Conservation (phyloP, 1,140 invertebrate species). For the Nephila pilipes region DNA sequence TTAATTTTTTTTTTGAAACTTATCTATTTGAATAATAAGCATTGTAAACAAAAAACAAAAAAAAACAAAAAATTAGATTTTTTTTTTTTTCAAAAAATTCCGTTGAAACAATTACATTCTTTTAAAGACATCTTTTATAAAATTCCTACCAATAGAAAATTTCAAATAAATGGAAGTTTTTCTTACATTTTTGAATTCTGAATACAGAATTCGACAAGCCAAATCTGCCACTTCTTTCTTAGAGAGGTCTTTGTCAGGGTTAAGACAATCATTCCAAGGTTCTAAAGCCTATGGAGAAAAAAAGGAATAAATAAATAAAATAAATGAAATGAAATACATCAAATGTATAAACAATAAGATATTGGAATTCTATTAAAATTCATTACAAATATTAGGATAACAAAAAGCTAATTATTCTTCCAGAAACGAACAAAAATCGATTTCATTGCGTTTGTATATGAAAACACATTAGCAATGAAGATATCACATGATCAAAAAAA, state of each 20-base stretch:
- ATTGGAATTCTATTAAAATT: too few species aligned
- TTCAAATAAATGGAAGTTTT: neutral
- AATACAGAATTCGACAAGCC: slow-evolving; percentile 3
- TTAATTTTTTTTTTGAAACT: neutral
- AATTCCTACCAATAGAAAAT: neutral
- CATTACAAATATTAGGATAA: too few species aligned
- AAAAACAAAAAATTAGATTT: too few species aligned
- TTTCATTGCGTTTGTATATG: too few species aligned
- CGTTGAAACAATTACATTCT: neutral
- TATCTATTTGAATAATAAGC: neutral
- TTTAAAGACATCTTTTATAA: neutral
- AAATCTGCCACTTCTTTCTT: slow-evolving; percentile 11
- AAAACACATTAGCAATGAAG: too few species aligned
- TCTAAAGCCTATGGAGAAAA: slow-evolving; percentile 29
- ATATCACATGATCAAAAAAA: too few species aligned
- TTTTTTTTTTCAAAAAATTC: neutral
- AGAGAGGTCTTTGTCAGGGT: slow-evolving; percentile 22
- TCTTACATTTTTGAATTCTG: slow-evolving; percentile 19
- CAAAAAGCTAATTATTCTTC: too few species aligned
- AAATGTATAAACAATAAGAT: too few species aligned
- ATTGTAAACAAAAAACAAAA: too few species aligned
- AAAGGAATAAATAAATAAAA: neutral
- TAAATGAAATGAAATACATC: neutral
- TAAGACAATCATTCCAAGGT: slow-evolving; percentile 46
- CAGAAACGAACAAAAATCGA: too few species aligned